A percentile compares a stretch with the other conserved stretches of the same genome.
phyloP scores from a whole-genome alignment of 2,113 vertebrate species.

The Onychorhynchus coronatus region DNA sequence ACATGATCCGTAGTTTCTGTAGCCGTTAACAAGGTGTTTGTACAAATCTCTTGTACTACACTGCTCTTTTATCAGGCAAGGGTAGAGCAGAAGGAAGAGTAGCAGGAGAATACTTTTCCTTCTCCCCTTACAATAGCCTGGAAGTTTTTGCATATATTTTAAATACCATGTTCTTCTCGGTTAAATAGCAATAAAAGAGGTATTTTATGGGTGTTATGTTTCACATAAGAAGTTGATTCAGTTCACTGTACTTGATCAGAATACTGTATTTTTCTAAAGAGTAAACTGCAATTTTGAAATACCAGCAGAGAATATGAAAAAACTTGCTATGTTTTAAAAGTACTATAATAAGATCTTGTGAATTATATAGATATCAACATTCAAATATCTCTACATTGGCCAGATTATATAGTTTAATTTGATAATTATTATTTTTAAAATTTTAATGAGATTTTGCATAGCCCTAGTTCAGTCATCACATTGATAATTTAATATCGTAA shows the following conservation, averaged over 20 bases:
- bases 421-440: neutral
- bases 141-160: neutral
- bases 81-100: neutral
- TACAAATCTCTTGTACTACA: neutral
- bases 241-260: neutral
- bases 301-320: neutral
- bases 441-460: neutral
- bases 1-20: neutral
- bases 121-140: neutral
- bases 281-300: neutral
- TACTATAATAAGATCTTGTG: neutral
- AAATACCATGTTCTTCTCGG: neutral
- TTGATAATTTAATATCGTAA: neutral
- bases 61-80: neutral
- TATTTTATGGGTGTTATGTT: neutral
- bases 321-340: neutral
- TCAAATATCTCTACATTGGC: neutral
- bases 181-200: neutral
- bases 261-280: neutral
- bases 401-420: neutral
- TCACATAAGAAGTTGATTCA: neutral
- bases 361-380: neutral
- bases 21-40: neutral
- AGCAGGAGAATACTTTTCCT: neutral
- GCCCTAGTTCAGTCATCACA: neutral